phyloP scores from a whole-genome alignment of 2,113 vertebrate genomes.

The Raphicerus campestris region DNA sequence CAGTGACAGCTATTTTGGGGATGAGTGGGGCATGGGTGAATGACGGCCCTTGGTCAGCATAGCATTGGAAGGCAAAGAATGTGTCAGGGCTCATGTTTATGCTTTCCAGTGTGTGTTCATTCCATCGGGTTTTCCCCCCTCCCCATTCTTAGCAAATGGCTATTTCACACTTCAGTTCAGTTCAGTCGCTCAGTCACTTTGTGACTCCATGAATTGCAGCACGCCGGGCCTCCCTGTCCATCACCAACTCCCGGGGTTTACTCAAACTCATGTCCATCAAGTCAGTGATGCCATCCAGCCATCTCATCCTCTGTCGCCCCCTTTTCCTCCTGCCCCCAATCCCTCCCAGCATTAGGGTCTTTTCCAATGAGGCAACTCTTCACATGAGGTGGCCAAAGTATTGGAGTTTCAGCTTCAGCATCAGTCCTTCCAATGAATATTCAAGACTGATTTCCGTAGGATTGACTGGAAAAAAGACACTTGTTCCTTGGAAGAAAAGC shows the following conservation, averaged over 20 bases:
- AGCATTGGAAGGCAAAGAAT: background rate
- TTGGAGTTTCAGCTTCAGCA: background rate
- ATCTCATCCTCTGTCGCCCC: background rate
- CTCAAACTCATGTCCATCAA: background rate
- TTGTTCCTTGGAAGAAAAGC: background rate
- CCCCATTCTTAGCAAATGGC: background rate
- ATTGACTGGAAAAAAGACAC: background rate
- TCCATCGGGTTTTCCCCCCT: accelerated
- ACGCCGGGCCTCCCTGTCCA: background rate
- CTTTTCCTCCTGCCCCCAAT: background rate
- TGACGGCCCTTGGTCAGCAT: background rate
- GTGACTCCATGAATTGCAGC: background rate
- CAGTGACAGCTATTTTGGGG: background rate
- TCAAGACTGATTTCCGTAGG: background rate
- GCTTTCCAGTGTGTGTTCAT: background rate
- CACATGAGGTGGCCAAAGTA: background rate
- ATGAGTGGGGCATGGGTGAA: accelerated
- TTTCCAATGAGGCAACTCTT: background rate
- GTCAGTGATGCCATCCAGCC: background rate
- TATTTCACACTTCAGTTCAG: background rate
- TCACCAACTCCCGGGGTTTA: background rate
- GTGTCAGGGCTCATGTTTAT: background rate
- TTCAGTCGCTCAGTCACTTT: background rate
- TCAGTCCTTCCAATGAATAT: background rate
- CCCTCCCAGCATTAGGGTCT: background rate